A percentile compares a stretch with the other conserved stretches of the same genome.
phyloP scores from a whole-genome alignment of 2,113 vertebrate species.

The Eublepharis macularius region DNA sequence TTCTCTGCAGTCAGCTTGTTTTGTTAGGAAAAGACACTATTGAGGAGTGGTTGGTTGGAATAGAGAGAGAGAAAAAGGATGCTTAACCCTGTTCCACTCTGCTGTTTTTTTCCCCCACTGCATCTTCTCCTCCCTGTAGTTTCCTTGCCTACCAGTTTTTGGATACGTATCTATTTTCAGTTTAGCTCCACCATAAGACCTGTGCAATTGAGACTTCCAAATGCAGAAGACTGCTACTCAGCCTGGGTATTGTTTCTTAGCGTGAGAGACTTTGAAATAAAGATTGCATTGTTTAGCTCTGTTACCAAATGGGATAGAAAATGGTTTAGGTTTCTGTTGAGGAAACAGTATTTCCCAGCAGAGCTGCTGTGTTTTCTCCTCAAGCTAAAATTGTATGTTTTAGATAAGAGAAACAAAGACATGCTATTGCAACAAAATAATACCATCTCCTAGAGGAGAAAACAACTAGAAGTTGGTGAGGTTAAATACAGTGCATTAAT shows the following conservation, averaged over 20 bases:
- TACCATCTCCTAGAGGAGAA: background rate
- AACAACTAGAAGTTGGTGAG: background rate
- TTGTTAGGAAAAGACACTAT: too few relatives aligned
- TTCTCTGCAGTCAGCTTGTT: too few relatives aligned
- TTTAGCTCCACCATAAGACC: too few relatives aligned
- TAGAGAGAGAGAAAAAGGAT: too few relatives aligned
- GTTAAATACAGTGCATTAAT: background rate
- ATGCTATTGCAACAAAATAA: background rate
- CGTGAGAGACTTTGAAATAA: constrained; percentile 17
- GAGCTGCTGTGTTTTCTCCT: background rate
- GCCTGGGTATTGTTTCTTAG: constrained; percentile 4
- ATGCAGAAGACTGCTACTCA: background rate
- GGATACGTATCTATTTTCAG: too few relatives aligned
- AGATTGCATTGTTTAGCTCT: background rate
- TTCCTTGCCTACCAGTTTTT: too few relatives aligned
- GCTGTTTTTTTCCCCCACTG: too few relatives aligned
- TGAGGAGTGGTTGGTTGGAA: too few relatives aligned
- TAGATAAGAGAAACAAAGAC: constrained; percentile 2
- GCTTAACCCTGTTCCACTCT: too few relatives aligned
- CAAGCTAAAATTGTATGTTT: constrained; percentile 12
- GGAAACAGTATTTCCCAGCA: constrained; percentile 10
- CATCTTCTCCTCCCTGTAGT: too few relatives aligned
- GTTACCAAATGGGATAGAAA: constrained; percentile 18
- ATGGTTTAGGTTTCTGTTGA: background rate
- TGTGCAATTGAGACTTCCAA: background rate